Evolutionary conservation across 64 coral and sea anemone genomes (phyloP), one percentile per base, ranked within the genome.

Genomic region (Dendronephthya gigantea): DNA sequence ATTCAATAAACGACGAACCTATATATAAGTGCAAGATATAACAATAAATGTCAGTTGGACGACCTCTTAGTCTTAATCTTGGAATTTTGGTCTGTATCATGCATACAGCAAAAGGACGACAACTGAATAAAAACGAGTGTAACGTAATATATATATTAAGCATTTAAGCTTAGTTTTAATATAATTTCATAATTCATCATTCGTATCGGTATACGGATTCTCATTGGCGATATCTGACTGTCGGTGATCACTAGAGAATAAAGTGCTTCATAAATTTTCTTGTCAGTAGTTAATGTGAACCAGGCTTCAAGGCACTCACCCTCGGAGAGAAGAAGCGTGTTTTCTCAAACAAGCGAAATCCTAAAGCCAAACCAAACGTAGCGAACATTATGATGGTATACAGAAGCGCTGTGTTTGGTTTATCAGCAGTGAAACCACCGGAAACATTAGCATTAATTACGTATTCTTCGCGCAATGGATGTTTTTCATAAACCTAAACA

Each of bases 281-380:
- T n/a, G n/a, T n/a, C n/a, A n/a, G 17, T 31, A 31, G 25, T 19
- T 28, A 74, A 27, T 13, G 23, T 52, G 50, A 52, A 52, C 50
- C 13, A 22, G 13, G 55, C 55, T 23, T 45, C 4, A 45, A 6
- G 41, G 11, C 37, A 36, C 72, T 79, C 15, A 79, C 72, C 72
- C 72, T 34, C 15, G 72, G 72, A 79, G 72, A 79, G 17, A 79
- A 79, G 32, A 79, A 79, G 1, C 72, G 30, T 33, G 72, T 79
- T 35, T 79, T 79, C 72, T 79, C 72, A 79, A 79, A 79, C 72
- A 79, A 79, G 15, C 72, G 72, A 33, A 79, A 79, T 79, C 72
- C 72, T 29, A 79, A 79, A 34, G 72, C 72, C 15, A 79, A 36
- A 16, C 27, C 25, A 79, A 79, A 79, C 37, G 72, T 79, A 2